Evolutionary conservation across 2,888 invertebrate genomes (phyloP).

Genomic region (Sceliomorpha sp.): DNA sequence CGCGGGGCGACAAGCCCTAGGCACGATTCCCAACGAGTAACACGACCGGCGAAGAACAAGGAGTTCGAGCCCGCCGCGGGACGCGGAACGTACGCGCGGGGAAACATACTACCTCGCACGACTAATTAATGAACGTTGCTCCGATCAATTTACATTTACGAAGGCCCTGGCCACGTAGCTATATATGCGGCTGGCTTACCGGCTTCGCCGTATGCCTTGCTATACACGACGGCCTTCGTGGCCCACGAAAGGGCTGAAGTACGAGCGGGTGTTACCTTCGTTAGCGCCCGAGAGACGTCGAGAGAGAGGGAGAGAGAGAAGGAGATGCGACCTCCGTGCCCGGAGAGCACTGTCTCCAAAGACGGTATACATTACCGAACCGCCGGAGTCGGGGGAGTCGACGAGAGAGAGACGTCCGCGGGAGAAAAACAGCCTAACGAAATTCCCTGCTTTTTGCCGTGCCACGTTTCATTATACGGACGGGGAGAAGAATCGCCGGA

Average conservation of each 20-base stretch:
- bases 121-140: constrained; percentile 79
- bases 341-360: constrained; percentile 29
- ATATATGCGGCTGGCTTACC: constrained; percentile 31
- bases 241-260: constrained; percentile 47
- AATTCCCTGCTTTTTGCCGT: constrained; percentile 43
- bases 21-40: constrained; percentile 42
- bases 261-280: constrained; percentile 65
- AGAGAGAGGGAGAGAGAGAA: constrained; percentile 30
- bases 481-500: constrained; percentile 9
- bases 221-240: constrained; percentile 32
- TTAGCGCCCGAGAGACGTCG: constrained; percentile 60
- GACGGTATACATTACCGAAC: constrained; percentile 47
- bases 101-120: constrained; percentile 69
- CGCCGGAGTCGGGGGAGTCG: constrained; percentile 13
- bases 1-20: constrained; percentile 48
- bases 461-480: constrained; percentile 46
- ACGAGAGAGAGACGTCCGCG: constrained; percentile 41
- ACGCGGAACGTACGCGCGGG: constrained; percentile 30
- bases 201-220: constrained; percentile 16
- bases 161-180: constrained; percentile 52
- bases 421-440: constrained; percentile 43
- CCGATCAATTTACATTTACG: constrained; percentile 78
- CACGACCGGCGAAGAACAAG: constrained; percentile 47
- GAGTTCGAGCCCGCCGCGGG: constrained; percentile 8
- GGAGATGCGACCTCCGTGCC: constrained; percentile 56